Percentiles rank a stretch among this genome's conserved stretches.
Conservation (phyloP, 2,113 vertebrate species). For the Gyps fulvus region DNA sequence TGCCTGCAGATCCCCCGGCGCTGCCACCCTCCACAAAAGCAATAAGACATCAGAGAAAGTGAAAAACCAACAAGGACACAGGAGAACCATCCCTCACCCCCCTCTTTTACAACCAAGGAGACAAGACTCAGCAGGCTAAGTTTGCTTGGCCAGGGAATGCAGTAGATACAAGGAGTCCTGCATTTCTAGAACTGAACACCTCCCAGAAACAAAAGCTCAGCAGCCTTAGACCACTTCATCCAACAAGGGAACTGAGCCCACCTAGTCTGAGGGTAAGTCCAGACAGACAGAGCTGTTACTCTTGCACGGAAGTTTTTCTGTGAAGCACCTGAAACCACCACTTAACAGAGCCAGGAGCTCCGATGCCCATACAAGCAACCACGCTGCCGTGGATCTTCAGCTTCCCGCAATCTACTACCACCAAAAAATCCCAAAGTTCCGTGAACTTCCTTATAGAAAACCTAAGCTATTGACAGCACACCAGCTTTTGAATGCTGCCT, state of each 20-base stretch:
- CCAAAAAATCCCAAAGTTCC: not conserved
- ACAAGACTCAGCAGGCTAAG: too few relatives aligned
- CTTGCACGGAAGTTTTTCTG: not conserved
- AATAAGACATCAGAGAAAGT: too few relatives aligned
- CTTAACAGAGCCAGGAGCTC: not conserved
- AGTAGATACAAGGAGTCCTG: not conserved
- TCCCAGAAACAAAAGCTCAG: not conserved
- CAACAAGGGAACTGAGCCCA: too few relatives aligned
- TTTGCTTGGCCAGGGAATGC: too few relatives aligned
- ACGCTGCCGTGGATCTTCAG: rapidly evolving
- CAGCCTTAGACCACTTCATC: not conserved
- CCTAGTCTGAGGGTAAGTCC: too few relatives aligned
- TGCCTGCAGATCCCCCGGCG: not conserved
- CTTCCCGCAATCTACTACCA: rapidly evolving
- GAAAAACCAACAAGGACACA: not conserved
- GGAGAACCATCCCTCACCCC: too few relatives aligned
- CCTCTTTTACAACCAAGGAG: not conserved
- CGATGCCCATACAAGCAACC: not conserved
- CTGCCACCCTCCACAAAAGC: not conserved
- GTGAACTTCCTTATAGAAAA: not conserved
- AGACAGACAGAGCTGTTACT: not conserved
- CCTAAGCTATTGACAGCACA: not conserved
- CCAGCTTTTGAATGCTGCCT: not conserved
- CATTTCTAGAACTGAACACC: not conserved
- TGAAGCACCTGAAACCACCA: too few relatives aligned